Base-by-base conservation (phyloP, 1,140 invertebrate genomes). In the Pogonomyrmex californicus region DNA sequence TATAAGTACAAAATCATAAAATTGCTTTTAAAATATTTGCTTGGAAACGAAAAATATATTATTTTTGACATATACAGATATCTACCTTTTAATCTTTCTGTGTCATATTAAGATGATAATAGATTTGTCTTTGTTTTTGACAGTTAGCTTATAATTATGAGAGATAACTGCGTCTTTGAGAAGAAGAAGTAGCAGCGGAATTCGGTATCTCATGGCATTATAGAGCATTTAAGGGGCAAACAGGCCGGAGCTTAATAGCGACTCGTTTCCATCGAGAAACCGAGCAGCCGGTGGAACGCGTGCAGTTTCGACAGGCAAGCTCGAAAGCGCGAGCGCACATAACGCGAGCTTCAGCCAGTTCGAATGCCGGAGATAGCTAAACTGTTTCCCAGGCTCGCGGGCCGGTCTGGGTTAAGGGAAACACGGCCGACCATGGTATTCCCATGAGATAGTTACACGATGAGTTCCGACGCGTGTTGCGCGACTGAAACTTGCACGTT, bases 331-430 rank as follows among this genome's bases (percentile, higher is more conserved):
- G 73, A 73, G 68, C 77, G 63, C 86, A 56, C 70, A 70, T 88
- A 88, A 90, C 88, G 88, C 89, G 76, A 86, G 89, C 86, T 81
- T 90, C 86, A 78, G 68, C 88, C 88, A 75, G 88, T 90, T 90
- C 79, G 86, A 90, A 90, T 90, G 62, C 88, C 88, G 75, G 88
- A 90, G 75, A 90, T 90, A 90, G 78, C 86, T 90, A 85, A 87
- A 90, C 88, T 79, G 86, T 81, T 82, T 68, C 73, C 75, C 86
- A 33, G 49, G 79, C 75, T 87, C 73, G 75, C 60, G 79, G 68
- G n/a, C 62, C 47, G 76, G 86, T 77, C 60, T 44, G 75, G 86
- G 88, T 87, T 87, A 87, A 87, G 73, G 78, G 86, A 90, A 90
- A 87, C 86, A 90, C 49, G 54, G 41, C 33, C 41, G 58, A 44